Percentiles rank a stretch among this genome's conserved stretches.
Conservation (phyloP, 1,140 invertebrate genomes). For the Cyrtorhinus lividipennis region DNA sequence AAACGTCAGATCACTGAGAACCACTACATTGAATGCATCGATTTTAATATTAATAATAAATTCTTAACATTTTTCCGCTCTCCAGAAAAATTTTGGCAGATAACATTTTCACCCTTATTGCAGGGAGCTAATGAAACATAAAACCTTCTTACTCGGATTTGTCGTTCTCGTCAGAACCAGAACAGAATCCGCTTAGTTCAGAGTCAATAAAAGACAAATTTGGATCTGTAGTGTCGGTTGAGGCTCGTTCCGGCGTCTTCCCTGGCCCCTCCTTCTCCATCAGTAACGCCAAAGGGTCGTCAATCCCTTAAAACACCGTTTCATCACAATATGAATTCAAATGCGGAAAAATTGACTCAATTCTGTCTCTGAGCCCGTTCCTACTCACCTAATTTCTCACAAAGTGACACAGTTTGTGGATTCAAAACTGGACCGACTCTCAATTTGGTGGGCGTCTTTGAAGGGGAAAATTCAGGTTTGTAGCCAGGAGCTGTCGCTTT, state of each 20-base stretch:
- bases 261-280: slow-evolving; percentile 23
- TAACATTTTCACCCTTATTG: not conserved
- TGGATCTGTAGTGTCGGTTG: slow-evolving; percentile 9
- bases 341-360: no score
- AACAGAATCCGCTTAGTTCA: not conserved
- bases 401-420: slow-evolving; percentile 67
- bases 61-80: no score
- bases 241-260: slow-evolving; percentile 10
- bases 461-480: not conserved
- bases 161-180: not conserved
- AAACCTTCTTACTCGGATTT: not conserved
- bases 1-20: no score
- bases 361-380: no score
- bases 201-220: not conserved
- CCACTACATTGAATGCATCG: not conserved
- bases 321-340: no score
- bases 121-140: not conserved
- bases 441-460: slow-evolving; percentile 22
- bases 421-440: slow-evolving; percentile 46
- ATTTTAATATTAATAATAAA: not conserved
- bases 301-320: slow-evolving; percentile 40
- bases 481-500: slow-evolving; percentile 39
- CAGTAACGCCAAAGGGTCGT: slow-evolving; percentile 49
- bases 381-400: slow-evolving; percentile 44
- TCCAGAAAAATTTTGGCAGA: no score